phyloP scores from a whole-genome alignment of 2,113 vertebrate species.

The Hystrix cristata region DNA sequence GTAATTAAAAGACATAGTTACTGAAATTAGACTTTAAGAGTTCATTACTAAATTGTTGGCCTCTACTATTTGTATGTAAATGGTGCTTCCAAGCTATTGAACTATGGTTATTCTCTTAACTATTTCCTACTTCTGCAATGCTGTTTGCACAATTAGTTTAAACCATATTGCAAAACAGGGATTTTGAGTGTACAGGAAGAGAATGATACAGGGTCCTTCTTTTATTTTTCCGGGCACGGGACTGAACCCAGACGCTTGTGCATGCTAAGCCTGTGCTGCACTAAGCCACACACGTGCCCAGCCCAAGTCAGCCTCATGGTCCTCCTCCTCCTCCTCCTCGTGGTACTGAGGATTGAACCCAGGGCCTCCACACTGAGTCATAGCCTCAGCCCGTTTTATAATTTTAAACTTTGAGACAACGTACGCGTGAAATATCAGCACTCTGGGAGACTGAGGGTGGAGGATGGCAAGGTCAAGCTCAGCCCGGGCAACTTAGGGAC shows the following conservation, averaged over 20 bases:
- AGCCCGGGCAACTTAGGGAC: neutral
- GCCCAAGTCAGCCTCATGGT: no score
- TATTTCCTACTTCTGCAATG: neutral
- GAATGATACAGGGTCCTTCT: neutral
- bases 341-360: neutral
- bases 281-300: neutral
- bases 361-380: neutral
- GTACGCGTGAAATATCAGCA: neutral
- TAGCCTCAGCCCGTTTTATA: neutral
- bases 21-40: constrained; percentile 41
- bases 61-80: constrained; percentile 22
- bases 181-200: neutral
- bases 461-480: neutral
- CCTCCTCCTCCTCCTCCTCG: neutral
- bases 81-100: neutral
- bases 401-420: neutral
- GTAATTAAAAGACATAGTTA: constrained; percentile 1
- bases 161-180: neutral
- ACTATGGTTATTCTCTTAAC: neutral
- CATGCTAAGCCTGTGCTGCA: neutral
- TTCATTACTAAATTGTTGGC: constrained; percentile 9
- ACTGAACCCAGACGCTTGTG: no score
- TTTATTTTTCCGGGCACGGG: no score
- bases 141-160: neutral
- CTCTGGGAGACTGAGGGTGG: neutral